phyloP scores from a whole-genome alignment of 1,140 invertebrate species.

The Hesperophylax magnus region DNA sequence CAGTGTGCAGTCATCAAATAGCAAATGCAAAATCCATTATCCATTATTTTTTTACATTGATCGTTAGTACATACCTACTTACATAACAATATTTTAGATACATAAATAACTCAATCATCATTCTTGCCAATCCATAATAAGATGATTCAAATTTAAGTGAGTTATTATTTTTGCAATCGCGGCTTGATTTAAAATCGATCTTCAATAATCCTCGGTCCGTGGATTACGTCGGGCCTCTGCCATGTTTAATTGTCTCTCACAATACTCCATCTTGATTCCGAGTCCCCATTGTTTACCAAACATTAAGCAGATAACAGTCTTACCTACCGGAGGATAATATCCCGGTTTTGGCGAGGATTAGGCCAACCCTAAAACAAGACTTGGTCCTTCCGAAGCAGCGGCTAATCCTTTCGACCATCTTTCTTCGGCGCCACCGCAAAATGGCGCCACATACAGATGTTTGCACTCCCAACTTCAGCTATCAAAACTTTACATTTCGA shows the following conservation, averaged over 20 bases:
- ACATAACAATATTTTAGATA: no score
- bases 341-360: slow-evolving; percentile 56
- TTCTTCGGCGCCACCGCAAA: slow-evolving; percentile 45
- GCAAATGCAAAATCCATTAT: no score
- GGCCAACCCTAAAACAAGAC: slow-evolving; percentile 54
- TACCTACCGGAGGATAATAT: slow-evolving; percentile 57
- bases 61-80: no score
- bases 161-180: no score
- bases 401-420: slow-evolving; percentile 53
- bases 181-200: slow-evolving; percentile 16
- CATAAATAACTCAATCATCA: no score
- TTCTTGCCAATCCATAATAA: no score
- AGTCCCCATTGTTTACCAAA: slow-evolving; percentile 71
- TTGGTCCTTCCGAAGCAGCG: slow-evolving; percentile 49
- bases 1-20: no score
- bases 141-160: no score
- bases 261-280: slow-evolving; percentile 54
- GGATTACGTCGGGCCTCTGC: slow-evolving; percentile 27
- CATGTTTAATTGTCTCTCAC: slow-evolving; percentile 54
- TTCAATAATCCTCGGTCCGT: slow-evolving; percentile 11
- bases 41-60: no score
- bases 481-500: slow-evolving; percentile 51
- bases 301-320: slow-evolving; percentile 72
- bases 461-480: slow-evolving; percentile 55
- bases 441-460: slow-evolving; percentile 57